Percentiles rank a stretch among this genome's conserved stretches.
Conservation (phyloP, 2,888 invertebrate genomes). For the Spilosoma lubricipeda region DNA sequence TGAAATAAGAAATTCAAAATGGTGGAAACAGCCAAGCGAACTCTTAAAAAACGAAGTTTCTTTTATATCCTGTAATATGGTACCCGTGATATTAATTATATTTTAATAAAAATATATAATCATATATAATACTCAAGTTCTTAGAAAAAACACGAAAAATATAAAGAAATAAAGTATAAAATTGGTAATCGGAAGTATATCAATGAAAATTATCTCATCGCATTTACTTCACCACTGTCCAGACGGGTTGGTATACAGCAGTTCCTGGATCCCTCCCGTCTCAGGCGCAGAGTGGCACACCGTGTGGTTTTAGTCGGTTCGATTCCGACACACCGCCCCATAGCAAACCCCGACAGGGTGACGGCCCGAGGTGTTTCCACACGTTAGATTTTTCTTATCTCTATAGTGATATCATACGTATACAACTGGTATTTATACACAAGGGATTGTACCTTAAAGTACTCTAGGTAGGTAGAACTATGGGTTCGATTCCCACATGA, state of each 20-base stretch:
- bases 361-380: too few relatives aligned
- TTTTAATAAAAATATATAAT: conserved; percentile 16
- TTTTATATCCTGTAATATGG: not conserved
- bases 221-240: too few relatives aligned
- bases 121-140: not conserved
- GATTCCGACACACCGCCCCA: too few relatives aligned
- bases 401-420: too few relatives aligned
- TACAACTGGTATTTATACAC: not conserved
- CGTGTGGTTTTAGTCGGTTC: too few relatives aligned
- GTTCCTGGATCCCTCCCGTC: too few relatives aligned
- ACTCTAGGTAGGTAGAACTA: not conserved
- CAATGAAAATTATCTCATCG: not conserved
- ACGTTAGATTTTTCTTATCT: too few relatives aligned
- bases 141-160: conserved; percentile 4
- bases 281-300: too few relatives aligned
- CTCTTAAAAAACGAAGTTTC: not conserved
- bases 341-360: too few relatives aligned
- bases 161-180: not conserved
- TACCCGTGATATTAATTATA: conserved; percentile 34
- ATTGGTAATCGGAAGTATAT: conserved; percentile 41
- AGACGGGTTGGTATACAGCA: too few relatives aligned
- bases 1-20: too few relatives aligned
- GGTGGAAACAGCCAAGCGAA: too few relatives aligned
- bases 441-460: not conserved
- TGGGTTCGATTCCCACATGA: conserved; percentile 10